Percentiles rank a stretch among this genome's conserved stretches.
Evolutionary conservation across 2,113 vertebrate species (phyloP).

Genomic region (Tragelaphus strepsiceros): DNA sequence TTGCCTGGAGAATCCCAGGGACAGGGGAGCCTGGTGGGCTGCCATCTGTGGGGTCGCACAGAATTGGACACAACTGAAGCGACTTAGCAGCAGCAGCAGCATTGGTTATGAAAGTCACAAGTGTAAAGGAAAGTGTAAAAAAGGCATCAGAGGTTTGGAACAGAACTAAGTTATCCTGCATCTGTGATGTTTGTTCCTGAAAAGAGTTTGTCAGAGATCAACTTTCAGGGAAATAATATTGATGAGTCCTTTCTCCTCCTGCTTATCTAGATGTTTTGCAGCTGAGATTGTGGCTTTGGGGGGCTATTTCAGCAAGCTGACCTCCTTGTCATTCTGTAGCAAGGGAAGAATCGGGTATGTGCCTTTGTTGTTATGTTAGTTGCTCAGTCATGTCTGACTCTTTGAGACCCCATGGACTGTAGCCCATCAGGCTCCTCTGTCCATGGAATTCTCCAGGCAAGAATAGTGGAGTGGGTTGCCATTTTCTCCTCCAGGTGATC

Average conservation of each 20-base stretch:
- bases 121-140: not conserved
- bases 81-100: too few relatives aligned
- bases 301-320: not conserved
- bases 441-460: not conserved
- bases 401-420: not conserved
- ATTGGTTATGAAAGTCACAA: not conserved
- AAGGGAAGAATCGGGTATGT: not conserved
- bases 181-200: slow-evolving; percentile 33
- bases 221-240: not conserved
- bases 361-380: not conserved
- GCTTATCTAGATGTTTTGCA: not conserved
- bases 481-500: not conserved
- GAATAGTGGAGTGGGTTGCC: not conserved
- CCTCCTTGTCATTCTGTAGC: not conserved
- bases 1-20: too few relatives aligned
- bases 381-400: not conserved
- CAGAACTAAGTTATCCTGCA: not conserved
- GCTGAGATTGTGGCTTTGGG: not conserved
- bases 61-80: too few relatives aligned
- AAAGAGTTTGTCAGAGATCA: not conserved
- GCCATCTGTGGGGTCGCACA: too few relatives aligned
- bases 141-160: not conserved
- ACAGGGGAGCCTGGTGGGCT: too few relatives aligned
- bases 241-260: not conserved
- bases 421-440: not conserved